A percentile compares a stretch with the other conserved stretches of the same genome.
Evolutionary conservation across 1,140 invertebrate genomes (phyloP).

Genomic region (Drosophila truncata): DNA sequence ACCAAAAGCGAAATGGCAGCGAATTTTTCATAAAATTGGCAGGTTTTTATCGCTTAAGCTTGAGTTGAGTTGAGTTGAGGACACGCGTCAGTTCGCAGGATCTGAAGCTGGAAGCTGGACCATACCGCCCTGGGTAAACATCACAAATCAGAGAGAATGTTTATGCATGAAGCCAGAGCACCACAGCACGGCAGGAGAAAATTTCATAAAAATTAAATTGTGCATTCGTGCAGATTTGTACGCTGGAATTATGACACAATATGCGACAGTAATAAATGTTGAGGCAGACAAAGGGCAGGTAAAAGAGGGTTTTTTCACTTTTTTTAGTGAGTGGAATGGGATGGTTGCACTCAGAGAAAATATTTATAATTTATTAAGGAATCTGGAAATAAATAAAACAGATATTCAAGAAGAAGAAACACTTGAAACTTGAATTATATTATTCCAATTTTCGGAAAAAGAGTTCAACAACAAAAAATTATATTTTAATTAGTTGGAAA

Average conservation of each 20-base stretch:
- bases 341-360: neutral
- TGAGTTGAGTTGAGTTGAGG: conserved; percentile 24
- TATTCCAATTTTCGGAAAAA: too few relatives aligned
- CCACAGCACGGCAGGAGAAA: conserved; percentile 8
- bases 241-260: conserved; percentile 57
- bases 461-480: too few relatives aligned
- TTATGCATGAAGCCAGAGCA: conserved; percentile 33
- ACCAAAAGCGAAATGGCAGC: conserved; percentile 18
- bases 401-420: neutral
- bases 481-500: neutral
- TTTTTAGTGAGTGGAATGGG: neutral
- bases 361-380: neutral
- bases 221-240: conserved; percentile 58
- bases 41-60: conserved; percentile 42
- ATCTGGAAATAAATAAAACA: neutral
- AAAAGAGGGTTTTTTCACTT: neutral
- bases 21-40: conserved; percentile 49
- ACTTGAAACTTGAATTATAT: neutral
- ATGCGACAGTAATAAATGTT: conserved; percentile 57
- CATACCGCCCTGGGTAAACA: conserved; percentile 26
- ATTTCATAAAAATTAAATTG: conserved; percentile 65
- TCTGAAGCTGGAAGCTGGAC: conserved; percentile 20
- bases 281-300: conserved; percentile 29
- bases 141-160: conserved; percentile 48
- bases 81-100: conserved; percentile 17